These are phyloP conservation scores for Struthidea cinerea DNA, from an alignment of 2,113 vertebrate genomes.

Conservation along the genomic window DNA sequence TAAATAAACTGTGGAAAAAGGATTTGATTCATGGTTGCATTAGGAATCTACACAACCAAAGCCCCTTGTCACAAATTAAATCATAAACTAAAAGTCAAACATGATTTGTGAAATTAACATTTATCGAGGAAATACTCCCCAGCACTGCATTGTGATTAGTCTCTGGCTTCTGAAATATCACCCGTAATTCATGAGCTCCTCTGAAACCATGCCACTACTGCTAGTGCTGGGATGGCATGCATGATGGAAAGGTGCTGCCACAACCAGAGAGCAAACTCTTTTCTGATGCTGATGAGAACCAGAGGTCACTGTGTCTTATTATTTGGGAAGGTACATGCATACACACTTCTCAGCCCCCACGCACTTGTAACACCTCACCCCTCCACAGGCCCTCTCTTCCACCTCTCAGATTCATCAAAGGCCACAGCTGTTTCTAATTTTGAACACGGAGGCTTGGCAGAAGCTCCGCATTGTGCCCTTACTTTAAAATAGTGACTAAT, in stretches of 20 bases:
- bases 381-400: background rate
- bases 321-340: background rate
- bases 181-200: constrained; percentile 36
- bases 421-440: background rate
- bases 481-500: constrained; percentile 28
- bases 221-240: background rate
- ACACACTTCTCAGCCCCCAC: background rate
- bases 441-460: background rate
- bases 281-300: background rate
- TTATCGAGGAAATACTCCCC: constrained; percentile 66
- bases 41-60: constrained; percentile 73
- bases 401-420: background rate
- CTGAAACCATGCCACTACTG: background rate
- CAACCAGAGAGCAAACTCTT: background rate
- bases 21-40: constrained; percentile 76
- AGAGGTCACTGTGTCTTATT: background rate
- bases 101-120: constrained; percentile 77
- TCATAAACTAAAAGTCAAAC: constrained; percentile 66
- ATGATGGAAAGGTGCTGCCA: constrained; percentile 22
- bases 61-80: constrained; percentile 75
- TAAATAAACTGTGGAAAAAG: constrained; percentile 39
- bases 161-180: constrained; percentile 63
- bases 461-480: background rate
- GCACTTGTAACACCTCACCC: background rate
- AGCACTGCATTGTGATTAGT: constrained; percentile 30